These are phyloP conservation scores for Sitophilus oryzae DNA, from an alignment of 1,140 invertebrate species.

Conservation along the genomic window DNA sequence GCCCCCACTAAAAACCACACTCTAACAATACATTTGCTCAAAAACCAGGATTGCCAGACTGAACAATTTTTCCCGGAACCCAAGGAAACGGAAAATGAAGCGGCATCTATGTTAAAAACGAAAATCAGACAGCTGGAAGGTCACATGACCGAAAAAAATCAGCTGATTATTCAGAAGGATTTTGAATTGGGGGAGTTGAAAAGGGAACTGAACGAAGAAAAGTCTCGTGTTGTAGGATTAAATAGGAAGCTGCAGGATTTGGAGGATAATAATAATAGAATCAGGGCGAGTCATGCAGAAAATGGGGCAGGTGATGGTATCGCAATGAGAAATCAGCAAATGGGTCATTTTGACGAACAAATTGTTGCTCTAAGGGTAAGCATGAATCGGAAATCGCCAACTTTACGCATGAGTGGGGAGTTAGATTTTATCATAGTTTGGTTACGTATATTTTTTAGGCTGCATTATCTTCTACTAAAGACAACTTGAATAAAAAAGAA, in stretches of 20 bases:
- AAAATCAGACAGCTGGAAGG: conserved; percentile 25
- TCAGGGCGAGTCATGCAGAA: conserved; percentile 1
- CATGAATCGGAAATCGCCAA: too few relatives aligned
- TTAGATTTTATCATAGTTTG: too few relatives aligned
- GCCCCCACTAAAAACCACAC: not conserved
- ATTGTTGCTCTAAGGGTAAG: conserved; percentile 30
- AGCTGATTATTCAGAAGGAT: conserved; percentile 10
- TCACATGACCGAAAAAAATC: not conserved
- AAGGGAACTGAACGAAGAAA: conserved; percentile 23
- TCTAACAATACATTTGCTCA: not conserved
- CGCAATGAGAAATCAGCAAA: conserved; percentile 1
- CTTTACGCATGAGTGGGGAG: too few relatives aligned
- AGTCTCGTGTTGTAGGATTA: conserved; percentile 23
- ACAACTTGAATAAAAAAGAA: conserved; percentile 58
- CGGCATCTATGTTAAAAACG: conserved; percentile 16
- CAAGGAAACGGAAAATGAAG: conserved; percentile 10
- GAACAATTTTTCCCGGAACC: too few relatives aligned
- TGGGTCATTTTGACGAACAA: conserved; percentile 27
- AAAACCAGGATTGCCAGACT: not conserved
- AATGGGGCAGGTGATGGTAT: conserved; percentile 17
- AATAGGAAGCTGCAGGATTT: conserved; percentile 25
- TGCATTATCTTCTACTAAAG: conserved; percentile 35
- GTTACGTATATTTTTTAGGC: conserved; percentile 24
- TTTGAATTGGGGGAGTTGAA: conserved; percentile 13
- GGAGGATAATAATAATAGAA: conserved; percentile 27